These are phyloP conservation scores for Pleuronectes platessa DNA, from an alignment of 2,113 vertebrate species.

Conservation along the genomic window DNA sequence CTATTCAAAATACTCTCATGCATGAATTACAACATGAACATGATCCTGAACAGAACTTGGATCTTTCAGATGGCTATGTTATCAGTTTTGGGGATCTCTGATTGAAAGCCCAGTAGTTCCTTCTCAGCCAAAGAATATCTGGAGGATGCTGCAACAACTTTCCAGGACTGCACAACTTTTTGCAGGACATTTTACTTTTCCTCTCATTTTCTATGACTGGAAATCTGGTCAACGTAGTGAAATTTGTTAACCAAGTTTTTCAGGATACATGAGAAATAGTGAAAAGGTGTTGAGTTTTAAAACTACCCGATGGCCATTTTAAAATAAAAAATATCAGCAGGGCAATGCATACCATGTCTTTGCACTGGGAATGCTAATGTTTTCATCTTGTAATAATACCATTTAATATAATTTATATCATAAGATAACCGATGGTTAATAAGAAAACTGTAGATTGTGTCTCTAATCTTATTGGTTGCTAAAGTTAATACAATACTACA, in stretches of 20 bases:
- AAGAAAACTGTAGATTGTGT: too few relatives aligned
- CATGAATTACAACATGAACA: background rate
- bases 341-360: background rate
- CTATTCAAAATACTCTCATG: background rate
- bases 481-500: background rate
- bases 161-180: background rate
- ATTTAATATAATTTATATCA: background rate
- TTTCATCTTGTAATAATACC: background rate
- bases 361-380: background rate
- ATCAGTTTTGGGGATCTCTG: background rate
- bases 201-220: background rate
- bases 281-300: background rate
- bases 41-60: background rate
- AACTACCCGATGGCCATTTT: background rate
- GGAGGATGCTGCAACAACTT: background rate
- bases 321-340: background rate
- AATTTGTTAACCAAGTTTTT: background rate
- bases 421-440: background rate
- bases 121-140: background rate
- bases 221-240: background rate
- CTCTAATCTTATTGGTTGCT: too few relatives aligned
- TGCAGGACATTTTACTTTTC: background rate
- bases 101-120: background rate
- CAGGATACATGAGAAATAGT: too few relatives aligned
- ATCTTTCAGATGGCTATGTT: background rate